Evolutionary conservation across 2,797 vertebrate genomes (phyloP).

Genomic region (Argya squamiceps): DNA sequence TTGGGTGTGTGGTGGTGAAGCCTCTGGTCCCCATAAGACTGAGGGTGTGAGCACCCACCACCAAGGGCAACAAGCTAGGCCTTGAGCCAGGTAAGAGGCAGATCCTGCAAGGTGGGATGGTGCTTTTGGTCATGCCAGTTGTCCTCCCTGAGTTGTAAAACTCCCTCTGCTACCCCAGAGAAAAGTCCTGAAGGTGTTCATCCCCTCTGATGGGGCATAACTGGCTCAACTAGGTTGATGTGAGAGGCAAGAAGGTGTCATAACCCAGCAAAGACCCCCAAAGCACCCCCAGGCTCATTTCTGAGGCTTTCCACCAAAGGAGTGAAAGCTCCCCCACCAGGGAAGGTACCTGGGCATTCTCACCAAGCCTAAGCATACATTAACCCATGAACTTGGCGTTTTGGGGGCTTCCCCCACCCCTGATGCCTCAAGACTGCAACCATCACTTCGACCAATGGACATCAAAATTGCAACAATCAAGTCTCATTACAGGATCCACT

Average conservation of each 20-base stretch:
- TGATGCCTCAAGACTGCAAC: background rate
- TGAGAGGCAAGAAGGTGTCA: background rate
- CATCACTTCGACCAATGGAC: background rate
- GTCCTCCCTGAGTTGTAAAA: background rate
- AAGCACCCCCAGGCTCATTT: background rate
- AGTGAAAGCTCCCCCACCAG: background rate
- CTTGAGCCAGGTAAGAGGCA: background rate
- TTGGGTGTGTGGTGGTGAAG: background rate
- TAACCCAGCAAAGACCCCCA: background rate
- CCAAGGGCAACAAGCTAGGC: background rate
- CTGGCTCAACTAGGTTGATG: fast-evolving
- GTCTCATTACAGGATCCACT: background rate
- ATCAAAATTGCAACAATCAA: background rate
- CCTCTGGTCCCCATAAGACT: background rate
- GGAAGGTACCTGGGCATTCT: background rate
- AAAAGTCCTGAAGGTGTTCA: background rate
- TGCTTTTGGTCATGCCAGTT: background rate
- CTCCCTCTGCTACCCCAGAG: background rate
- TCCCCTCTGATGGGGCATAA: background rate
- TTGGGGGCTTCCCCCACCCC: too few species aligned
- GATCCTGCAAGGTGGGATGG: background rate
- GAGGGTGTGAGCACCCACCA: background rate
- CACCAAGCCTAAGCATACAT: background rate
- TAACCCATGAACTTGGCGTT: background rate
- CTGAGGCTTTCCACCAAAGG: background rate